Base-by-base conservation (phyloP, 2,113 vertebrate species). In the Potamarius usumacintae region DNA sequence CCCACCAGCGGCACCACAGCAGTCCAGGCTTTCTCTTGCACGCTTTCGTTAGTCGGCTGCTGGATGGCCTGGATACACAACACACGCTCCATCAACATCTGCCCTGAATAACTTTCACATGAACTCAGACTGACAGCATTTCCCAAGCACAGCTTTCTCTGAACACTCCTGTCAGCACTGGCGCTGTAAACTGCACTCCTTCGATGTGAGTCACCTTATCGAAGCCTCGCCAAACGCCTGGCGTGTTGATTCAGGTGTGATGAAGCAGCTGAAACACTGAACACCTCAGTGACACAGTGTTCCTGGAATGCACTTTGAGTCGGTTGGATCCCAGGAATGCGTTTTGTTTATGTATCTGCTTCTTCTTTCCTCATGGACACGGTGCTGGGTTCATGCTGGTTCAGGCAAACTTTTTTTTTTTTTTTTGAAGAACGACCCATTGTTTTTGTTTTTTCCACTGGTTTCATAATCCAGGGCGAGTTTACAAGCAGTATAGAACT, bases 1-100 rank as follows among this genome's bases (percentile, higher is more conserved):
- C 95, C 94, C 88, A 99, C 98, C 92, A 99, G 92, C 53, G 98
- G 98, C 84, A 99, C 95, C n/a, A 99, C 98, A 5, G 97, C 96
- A 20, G 96, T 94, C 98, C 98, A 99, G 1, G 97, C 97, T 88
- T 95, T 96, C 92, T 99, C 97, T 91, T 99, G 98, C 7, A 99
- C 95, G 3, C 95, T 96, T 89, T 97, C 97, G 72, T 97, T 96
- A 22, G 86, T 93, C 0, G 98, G 97, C 92, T 96, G 97, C 93
- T 99, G 97, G 93, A 99, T 99, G 80, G 98, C 98, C 98, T 99
- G 94, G 1, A 65, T 5, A 57, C n/a, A 84, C 27, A 84, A 87
- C 34, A 30, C 30, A 53, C 0, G 50, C 27, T 14, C 4, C 27
- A 48, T 63, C 53, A 55, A 7, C n/a, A 12, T 27, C 2, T 5